Evolutionary conservation across 2,113 vertebrate genomes (phyloP).

Genomic region (Cyrtonyx montezumae): DNA sequence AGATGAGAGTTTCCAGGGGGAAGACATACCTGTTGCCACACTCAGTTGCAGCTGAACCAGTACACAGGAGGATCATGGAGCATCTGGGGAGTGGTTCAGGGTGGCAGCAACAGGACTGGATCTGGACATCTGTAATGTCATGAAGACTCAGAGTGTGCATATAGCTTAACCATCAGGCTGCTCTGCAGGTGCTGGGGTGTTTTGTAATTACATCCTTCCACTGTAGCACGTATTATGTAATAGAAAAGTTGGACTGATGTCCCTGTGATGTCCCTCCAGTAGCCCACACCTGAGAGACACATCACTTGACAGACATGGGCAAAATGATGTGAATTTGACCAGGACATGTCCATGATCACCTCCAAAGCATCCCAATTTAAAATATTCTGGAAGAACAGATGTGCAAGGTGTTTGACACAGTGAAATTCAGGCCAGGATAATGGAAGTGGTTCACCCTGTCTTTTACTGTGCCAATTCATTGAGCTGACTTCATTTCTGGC

Average conservation of each 20-base stretch:
- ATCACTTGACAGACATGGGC: too few relatives aligned
- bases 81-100: background rate
- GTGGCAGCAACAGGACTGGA: background rate
- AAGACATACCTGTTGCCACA: background rate
- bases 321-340: rapidly evolving
- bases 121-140: rapidly evolving
- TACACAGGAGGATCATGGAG: rapidly evolving
- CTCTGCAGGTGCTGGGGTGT: background rate
- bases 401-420: background rate
- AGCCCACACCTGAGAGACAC: background rate
- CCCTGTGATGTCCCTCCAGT: background rate
- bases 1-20: background rate
- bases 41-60: background rate
- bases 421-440: background rate
- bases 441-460: background rate
- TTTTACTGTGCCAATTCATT: background rate
- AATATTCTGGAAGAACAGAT: background rate
- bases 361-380: too few relatives aligned
- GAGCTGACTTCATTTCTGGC: background rate
- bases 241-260: background rate
- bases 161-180: background rate
- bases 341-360: background rate
- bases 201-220: background rate
- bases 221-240: background rate
- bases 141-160: background rate